Evolutionary conservation across 2,797 vertebrate species (phyloP), one percentile per base, ranked within the genome.

Genomic region (Halcyon leucocephala): DNA sequence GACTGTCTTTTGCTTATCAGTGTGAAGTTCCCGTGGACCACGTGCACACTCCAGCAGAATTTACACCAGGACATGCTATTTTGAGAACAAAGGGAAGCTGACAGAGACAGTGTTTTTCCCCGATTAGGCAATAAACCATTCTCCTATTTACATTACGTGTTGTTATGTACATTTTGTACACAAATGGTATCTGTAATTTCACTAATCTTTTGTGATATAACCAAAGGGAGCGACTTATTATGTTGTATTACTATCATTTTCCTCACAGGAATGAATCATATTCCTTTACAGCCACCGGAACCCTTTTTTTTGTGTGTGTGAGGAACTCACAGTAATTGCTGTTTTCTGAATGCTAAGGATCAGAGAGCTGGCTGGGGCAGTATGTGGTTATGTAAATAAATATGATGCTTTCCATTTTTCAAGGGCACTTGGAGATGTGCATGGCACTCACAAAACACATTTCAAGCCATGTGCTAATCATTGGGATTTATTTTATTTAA

Each of bases 41-140:
- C 1, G 1, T 24, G 39, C 60, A 28, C 0, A 1, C 46, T 7
- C 5, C 48, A n/a, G 60, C 11, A 52, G 44, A 55, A 49, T 21
- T 26, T 46, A 39, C 8, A 78, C 19, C 14, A 44, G 57, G 28
- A 66, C 31, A 29, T 15, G 2, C 21, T 64, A 15, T 74, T 70
- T 11, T 42, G 37, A 71, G 82, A 79, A 55, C 41, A 74, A 86
- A 85, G 16, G 24, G 41, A 82, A 82, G 39, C 48, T 79, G 66
- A 76, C 62, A n/a, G 49, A 69, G 54, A 39, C n/a, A 25, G 1
- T 29, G 14, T 66, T 86, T 64, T 80, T 49, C 49, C 67, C 49
- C 2, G 0, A 44, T 21, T 41, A 61, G 39, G 22, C 49, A 79
- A 48, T 49, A 86, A 69, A 28, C 51, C 20, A 37, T 48, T 61